Evolutionary conservation across 2,888 invertebrate species (phyloP), one percentile per base, ranked within the genome.

Genomic region (Quadriops clusia): DNA sequence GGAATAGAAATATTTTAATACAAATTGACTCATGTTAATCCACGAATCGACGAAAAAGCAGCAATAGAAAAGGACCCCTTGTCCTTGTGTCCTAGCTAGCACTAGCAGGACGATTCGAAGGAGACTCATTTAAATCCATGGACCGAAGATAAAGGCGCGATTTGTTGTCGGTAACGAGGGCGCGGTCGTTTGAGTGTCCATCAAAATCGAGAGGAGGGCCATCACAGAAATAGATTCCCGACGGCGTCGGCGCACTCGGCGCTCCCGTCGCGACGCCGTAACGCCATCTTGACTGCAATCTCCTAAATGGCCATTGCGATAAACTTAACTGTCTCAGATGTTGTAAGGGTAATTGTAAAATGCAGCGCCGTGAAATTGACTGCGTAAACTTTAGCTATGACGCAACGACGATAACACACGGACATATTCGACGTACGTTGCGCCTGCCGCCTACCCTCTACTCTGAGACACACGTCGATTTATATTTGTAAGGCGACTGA

Each of bases 171-270:
- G 51, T 51, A 54, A 55, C 44, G 55, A 56, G 58, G 61, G 60
- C 60, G 61, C 60, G 59, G 60, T 57, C 59, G 56, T 57, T 21
- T 26, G 51, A 44, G 54, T 59, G 61, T 60, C 61, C 59, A 60
- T 61, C 61, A 61, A 61, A 60, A 60, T 61, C 54, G 60, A 60
- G 61, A 56, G 58, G 59, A 57, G 55, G 58, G 53, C 55, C 54
- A 53, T 53, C 53, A 54, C 51, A 49, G 56, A 53, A 57, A 57
- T 55, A 54, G 56, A 56, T 30, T 36, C 34, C 30, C 33, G 36
- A 32, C 28, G 22, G 33, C 33, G 32, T 14, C 32, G 32, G 25
- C 38, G 48, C 47, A 44, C 49, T 38, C 44, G 47, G 44, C 41
- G 46, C 49, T 39, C 41, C 36, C 25, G 31, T 32, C 52, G 47